Evolutionary conservation across 2,113 vertebrate species (phyloP), one percentile per base, ranked within the genome.

Genomic region (Ammospiza nelsoni): DNA sequence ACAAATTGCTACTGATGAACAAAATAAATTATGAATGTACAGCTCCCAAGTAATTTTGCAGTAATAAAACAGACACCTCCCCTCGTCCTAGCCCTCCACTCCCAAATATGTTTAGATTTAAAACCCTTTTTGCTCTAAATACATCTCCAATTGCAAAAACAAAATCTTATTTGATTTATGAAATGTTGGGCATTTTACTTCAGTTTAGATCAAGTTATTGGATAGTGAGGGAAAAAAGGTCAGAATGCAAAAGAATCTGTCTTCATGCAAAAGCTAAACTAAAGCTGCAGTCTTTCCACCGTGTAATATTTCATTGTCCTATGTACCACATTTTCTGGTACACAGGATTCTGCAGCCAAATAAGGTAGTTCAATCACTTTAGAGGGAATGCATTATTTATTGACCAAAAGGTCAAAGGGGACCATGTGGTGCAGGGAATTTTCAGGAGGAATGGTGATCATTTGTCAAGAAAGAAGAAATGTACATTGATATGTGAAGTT

Each of bases 361-460:
- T 73, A 89, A 77, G 59, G 89, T 61, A 66, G 79, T 89, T 94
- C 86, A 92, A 91, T 96, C 86, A 92, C 77, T 88, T 91, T 27
- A 33, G 89, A 95, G 68, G 93, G 74, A 91, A 72, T 93, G 88
- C 55, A 96, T 97, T 96, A 98, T 97, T 97, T 97, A 97, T 97
- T 91, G 91, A 97, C 80, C 49, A 87, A 89, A 97, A 93, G 93
- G 97, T 97, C 95, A 98, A 92, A 96, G 92, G 91, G 92, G 84
- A 92, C 58, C 90, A 94, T 67, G 89, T 55, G 84, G 97, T 68
- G 59, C 82, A 96, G 68, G 75, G 92, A 94, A 84, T 95, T 97
- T 93, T 79, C 66, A 63, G 65, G 66, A 94, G 51, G 24, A 97
- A 96, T 92, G 84, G 78, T 87, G 88, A 93, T 95, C 74, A 29